Evolutionary conservation across 2,113 vertebrate species (phyloP).

Genomic region (Gobio gobio): DNA sequence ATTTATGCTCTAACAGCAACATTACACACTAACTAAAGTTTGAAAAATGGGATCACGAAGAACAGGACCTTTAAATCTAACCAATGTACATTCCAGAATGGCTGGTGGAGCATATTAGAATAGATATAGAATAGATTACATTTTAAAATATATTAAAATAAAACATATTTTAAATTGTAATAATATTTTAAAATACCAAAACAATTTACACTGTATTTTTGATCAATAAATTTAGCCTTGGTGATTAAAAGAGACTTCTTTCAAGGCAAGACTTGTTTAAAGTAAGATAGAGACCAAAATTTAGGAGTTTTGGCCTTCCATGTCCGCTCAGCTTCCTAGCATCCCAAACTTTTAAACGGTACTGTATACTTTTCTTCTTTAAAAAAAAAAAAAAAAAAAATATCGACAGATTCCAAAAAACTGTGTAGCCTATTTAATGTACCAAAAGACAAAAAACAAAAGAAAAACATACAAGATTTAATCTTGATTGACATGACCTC

Average conservation of each 20-base stretch:
- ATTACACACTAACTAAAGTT: too few species aligned
- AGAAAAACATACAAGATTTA: neutral
- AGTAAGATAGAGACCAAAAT: too few species aligned
- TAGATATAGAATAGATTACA: too few species aligned
- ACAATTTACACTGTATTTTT: too few species aligned
- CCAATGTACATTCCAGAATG: neutral
- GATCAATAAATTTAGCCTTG: too few species aligned
- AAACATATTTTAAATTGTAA: neutral
- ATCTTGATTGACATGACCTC: neutral
- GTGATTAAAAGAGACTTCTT: neutral
- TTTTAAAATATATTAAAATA: too few species aligned
- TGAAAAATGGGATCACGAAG: too few species aligned
- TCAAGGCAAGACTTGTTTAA: neutral
- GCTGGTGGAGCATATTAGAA: neutral
- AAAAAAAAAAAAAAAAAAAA: neutral
- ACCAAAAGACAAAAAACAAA: neutral
- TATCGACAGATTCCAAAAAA: neutral
- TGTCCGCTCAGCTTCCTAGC: too few species aligned
- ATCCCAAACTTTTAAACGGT: neutral
- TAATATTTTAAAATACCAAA: neutral
- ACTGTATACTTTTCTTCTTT: neutral
- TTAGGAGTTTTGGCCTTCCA: too few species aligned
- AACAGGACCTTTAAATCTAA: too few species aligned
- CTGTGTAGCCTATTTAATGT: neutral
- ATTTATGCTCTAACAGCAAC: too few species aligned